Percentiles rank a stretch among this genome's conserved stretches.
Evolutionary conservation across 2,797 vertebrate species (phyloP).

Genomic region (Phaenicophaeus curvirostris): DNA sequence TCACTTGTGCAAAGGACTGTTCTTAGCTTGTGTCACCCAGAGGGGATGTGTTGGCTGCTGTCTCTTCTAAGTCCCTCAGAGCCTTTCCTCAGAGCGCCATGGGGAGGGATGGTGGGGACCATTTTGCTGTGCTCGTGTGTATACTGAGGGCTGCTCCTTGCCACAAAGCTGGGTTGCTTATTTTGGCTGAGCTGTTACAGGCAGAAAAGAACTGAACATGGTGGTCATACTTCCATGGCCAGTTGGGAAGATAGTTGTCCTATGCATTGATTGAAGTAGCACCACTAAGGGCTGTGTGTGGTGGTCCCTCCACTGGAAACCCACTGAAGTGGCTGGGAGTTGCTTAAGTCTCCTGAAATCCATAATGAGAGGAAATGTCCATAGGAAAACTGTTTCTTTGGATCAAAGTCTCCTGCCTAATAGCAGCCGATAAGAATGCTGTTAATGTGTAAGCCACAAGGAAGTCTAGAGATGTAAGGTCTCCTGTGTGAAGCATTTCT

Average conservation of each 20-base stretch:
- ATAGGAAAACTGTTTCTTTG: neutral
- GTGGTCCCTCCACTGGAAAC: neutral
- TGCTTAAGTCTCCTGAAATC: neutral
- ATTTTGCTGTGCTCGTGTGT: neutral
- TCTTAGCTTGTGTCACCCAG: neutral
- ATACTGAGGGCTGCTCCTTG: neutral
- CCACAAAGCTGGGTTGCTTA: neutral
- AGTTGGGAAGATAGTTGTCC: neutral
- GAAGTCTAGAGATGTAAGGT: neutral
- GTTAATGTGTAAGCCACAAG: conserved; percentile 54
- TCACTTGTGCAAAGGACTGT: neutral
- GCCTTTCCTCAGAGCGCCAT: neutral
- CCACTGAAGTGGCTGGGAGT: neutral
- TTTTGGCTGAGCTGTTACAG: neutral
- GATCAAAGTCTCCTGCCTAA: conserved; percentile 13
- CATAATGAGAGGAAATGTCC: neutral
- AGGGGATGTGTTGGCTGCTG: neutral
- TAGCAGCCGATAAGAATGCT: neutral
- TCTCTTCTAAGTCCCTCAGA: neutral
- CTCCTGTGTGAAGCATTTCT: neutral
- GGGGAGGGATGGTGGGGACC: neutral
- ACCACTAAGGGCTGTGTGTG: neutral
- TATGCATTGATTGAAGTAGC: neutral
- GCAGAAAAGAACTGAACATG: neutral
- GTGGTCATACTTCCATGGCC: neutral